A percentile compares a stretch with the other conserved stretches of the same genome.
phyloP scores from a whole-genome alignment of 2,888 invertebrate genomes.

The Cistogaster globosa region DNA sequence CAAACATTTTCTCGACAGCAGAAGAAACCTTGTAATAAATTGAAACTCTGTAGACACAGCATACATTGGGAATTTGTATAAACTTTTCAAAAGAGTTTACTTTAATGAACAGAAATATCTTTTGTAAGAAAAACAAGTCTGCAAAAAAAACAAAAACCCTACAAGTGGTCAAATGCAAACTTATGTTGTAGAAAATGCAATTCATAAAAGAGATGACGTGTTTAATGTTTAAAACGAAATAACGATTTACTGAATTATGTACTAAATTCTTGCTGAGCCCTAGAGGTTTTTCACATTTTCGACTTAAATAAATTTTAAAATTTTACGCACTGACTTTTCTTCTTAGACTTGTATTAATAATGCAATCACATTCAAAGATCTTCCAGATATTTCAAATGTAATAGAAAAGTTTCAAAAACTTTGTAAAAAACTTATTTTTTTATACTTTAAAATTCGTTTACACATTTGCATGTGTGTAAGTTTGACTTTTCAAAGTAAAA shows the following conservation, averaged over 20 bases:
- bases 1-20: constrained; percentile 29
- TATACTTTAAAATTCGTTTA: neutral
- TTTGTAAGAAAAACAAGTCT: neutral
- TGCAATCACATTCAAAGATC: neutral
- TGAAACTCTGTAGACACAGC: constrained; percentile 33
- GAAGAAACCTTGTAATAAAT: constrained; percentile 42
- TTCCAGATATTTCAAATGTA: neutral
- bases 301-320: constrained; percentile 11
- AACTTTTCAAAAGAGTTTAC: constrained; percentile 40
- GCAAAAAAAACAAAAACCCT: constrained; percentile 1
- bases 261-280: constrained; percentile 35
- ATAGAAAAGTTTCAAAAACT: constrained; percentile 19
- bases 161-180: constrained; percentile 45
- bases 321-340: neutral
- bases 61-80: constrained; percentile 33
- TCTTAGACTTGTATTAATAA: neutral
- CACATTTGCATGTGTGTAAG: too few species aligned
- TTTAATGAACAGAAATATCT: constrained; percentile 3
- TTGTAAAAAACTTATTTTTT: constrained; percentile 12
- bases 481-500: constrained; percentile 4
- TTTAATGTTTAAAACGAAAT: constrained; percentile 55
- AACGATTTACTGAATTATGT: constrained; percentile 54
- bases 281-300: constrained; percentile 32
- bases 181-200: constrained; percentile 11
- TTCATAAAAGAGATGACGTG: neutral